phyloP scores from a whole-genome alignment of 2,888 invertebrate genomes.

The Chouioia cunea region DNA sequence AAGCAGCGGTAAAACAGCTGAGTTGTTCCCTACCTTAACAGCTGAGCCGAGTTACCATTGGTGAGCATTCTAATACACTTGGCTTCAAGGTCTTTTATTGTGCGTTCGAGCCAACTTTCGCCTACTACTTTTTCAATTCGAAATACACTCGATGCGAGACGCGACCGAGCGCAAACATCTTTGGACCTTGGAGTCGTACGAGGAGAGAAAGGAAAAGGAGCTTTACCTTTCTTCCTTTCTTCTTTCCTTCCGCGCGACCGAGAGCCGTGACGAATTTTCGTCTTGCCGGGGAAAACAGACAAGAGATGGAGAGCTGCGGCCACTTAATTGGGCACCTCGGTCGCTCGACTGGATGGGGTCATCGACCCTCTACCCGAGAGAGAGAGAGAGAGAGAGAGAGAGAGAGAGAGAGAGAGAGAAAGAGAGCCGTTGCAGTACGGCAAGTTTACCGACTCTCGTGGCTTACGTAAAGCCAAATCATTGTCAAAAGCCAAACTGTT shows the following conservation, averaged over 20 bases:
- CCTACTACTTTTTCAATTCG: not conserved
- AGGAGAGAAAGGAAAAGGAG: too few species aligned
- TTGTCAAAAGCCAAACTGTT: too few species aligned
- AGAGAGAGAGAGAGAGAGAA: slow-evolving; percentile 5
- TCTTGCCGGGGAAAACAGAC: slow-evolving; percentile 15
- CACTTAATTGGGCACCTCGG: slow-evolving; percentile 46
- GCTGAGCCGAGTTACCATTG: not conserved
- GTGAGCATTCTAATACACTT: too few species aligned
- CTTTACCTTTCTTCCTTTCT: too few species aligned
- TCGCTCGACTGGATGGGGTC: slow-evolving; percentile 42
- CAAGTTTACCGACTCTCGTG: too few species aligned
- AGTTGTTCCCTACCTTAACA: slow-evolving; percentile 7
- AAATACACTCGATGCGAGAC: not conserved
- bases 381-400: slow-evolving; percentile 3
- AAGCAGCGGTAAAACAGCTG: slow-evolving; percentile 22
- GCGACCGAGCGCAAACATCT: too few species aligned
- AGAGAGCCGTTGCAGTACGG: too few species aligned
- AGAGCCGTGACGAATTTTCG: not conserved
- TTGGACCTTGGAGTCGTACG: too few species aligned
- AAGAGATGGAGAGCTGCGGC: slow-evolving; percentile 19
- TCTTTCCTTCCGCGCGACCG: too few species aligned
- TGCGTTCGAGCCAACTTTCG: too few species aligned
- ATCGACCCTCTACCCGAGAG: slow-evolving; percentile 25
- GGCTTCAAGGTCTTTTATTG: too few species aligned
- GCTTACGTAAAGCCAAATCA: too few species aligned